These are phyloP conservation scores for Habropoda laboriosa DNA, from an alignment of 1,140 invertebrate genomes.

Conservation along the genomic window DNA sequence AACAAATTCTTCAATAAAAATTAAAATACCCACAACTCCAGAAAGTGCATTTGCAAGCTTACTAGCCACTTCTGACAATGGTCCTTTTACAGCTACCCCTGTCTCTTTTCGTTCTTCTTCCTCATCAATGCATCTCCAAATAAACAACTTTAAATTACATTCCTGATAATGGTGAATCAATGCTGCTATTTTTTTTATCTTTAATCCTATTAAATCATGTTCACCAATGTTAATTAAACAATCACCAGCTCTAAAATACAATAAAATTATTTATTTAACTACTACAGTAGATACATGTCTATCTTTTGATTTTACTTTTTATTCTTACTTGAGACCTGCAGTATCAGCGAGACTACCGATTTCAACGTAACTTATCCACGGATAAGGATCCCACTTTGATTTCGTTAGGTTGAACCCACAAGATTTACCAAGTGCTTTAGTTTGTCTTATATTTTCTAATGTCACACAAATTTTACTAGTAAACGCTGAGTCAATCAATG, in stretches of 20 bases:
- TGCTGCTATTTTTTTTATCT: constrained; percentile 83
- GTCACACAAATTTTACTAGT: constrained; percentile 47
- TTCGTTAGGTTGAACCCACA: constrained; percentile 86
- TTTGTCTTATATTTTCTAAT: constrained; percentile 35
- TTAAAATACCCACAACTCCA: constrained; percentile 74
- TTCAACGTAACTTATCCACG: constrained; percentile 83
- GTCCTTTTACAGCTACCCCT: constrained; percentile 72
- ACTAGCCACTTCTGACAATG: constrained; percentile 74
- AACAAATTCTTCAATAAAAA: not conserved
- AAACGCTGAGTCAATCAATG: not conserved
- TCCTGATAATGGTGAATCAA: constrained; percentile 78
- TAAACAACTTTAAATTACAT: constrained; percentile 70
- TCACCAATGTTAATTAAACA: constrained; percentile 86
- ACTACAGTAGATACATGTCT: not conserved
- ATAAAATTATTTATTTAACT: not conserved
- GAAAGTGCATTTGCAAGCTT: constrained; percentile 77
- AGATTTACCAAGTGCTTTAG: constrained; percentile 63
- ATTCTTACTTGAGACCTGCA: constrained; percentile 74
- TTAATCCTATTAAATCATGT: constrained; percentile 84
- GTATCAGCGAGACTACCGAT: constrained; percentile 72
- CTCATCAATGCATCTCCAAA: constrained; percentile 79
- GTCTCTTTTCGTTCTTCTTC: constrained; percentile 78
- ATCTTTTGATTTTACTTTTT: not conserved
- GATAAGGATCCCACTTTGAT: constrained; percentile 88
- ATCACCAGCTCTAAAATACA: constrained; percentile 81